phyloP scores from a whole-genome alignment of 1,140 invertebrate genomes.

The Pollicipes pollicipes region DNA sequence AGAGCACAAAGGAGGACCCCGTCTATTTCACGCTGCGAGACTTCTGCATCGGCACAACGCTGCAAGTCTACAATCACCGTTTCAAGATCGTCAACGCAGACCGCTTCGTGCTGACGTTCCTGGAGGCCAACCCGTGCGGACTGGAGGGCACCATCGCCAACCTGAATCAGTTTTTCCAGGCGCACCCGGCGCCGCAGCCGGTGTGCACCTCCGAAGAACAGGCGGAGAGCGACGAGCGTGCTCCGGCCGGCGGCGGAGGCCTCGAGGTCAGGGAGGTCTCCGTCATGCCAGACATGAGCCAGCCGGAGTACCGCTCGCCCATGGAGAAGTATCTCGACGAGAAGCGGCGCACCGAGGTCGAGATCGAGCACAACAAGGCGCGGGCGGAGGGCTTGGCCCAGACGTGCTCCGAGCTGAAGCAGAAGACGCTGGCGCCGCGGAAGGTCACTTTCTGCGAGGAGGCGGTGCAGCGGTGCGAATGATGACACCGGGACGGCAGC shows the following conservation, averaged over 20 bases:
- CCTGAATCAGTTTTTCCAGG: background rate
- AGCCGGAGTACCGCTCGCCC: background rate
- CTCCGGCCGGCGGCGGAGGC: no score
- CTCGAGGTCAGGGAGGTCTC: background rate
- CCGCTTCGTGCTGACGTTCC: conserved; percentile 64
- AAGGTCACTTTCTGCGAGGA: background rate
- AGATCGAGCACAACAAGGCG: background rate
- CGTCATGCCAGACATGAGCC: background rate
- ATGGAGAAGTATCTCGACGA: background rate
- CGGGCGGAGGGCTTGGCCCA: background rate
- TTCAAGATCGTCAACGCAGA: conserved; percentile 63
- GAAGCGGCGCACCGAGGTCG: background rate
- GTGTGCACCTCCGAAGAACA: background rate
- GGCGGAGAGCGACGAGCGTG: background rate
- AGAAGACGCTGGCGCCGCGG: background rate
- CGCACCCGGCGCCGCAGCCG: background rate
- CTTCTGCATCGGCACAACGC: conserved; percentile 56
- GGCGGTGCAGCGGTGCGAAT: background rate
- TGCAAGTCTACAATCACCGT: conserved; percentile 53
- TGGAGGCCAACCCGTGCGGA: conserved; percentile 50
- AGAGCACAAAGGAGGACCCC: conserved; percentile 37
- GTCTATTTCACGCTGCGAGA: conserved; percentile 51
- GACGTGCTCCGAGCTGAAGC: background rate
- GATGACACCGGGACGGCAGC: no score
- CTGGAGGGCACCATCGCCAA: conserved; percentile 1